Percentiles rank a stretch among this genome's conserved stretches.
These are phyloP conservation scores for Drosophila triauraria DNA, from an alignment of 1,140 invertebrate species.

Conservation along the genomic window DNA sequence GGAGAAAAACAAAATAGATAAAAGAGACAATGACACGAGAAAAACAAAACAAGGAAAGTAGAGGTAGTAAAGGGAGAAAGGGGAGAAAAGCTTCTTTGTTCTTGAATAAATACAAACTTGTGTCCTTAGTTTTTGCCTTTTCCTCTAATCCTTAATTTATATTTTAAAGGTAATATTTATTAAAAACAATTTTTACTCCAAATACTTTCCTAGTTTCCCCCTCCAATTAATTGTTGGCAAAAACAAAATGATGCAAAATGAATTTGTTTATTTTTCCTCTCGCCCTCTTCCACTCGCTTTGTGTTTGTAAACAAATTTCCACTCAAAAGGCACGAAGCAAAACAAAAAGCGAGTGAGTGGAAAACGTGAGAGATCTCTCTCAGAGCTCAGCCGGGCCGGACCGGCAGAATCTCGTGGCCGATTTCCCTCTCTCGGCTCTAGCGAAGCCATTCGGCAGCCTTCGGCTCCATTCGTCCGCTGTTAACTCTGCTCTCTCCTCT, in stretches of 20 bases:
- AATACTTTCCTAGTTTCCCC: too few relatives aligned
- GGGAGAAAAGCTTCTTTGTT: not conserved
- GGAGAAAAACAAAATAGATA: slow-evolving; percentile 5
- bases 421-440: not conserved
- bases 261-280: not conserved
- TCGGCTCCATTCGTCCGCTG: not conserved
- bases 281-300: not conserved
- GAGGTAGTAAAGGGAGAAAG: not conserved
- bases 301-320: slow-evolving; percentile 33
- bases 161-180: too few relatives aligned
- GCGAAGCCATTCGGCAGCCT: not conserved
- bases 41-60: slow-evolving; percentile 1
- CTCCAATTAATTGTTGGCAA: not conserved
- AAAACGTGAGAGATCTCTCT: too few relatives aligned
- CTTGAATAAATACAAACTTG: not conserved
- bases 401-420: not conserved
- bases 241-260: not conserved
- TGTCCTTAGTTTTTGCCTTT: too few relatives aligned
- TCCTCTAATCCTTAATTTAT: too few relatives aligned
- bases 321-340: slow-evolving; percentile 21
- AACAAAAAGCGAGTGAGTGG: slow-evolving; percentile 19
- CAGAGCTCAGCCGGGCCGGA: not conserved
- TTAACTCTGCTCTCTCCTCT: too few relatives aligned
- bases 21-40: not conserved
- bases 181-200: too few relatives aligned